phyloP scores from a whole-genome alignment of 2,888 invertebrate species.

The Tachina grossa region DNA sequence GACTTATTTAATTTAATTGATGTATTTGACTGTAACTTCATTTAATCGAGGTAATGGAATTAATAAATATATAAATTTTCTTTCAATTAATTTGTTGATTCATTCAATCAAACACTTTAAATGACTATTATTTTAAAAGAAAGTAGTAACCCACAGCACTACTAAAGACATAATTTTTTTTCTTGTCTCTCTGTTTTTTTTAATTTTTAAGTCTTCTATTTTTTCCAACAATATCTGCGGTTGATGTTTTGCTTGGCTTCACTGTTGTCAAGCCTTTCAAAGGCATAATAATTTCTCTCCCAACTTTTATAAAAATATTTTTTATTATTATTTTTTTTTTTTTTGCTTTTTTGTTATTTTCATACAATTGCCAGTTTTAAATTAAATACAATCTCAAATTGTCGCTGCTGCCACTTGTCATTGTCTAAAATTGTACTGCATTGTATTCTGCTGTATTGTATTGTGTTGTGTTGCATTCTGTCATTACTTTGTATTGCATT shows the following conservation, averaged over 20 bases:
- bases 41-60: too few species aligned
- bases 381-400: slow-evolving; percentile 52
- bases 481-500: slow-evolving; percentile 60
- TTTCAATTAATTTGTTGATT: too few species aligned
- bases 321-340: neutral
- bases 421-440: slow-evolving; percentile 50
- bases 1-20: too few species aligned
- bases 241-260: neutral
- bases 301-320: slow-evolving; percentile 11
- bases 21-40: too few species aligned
- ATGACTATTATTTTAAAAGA: too few species aligned
- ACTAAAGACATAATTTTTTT: too few species aligned
- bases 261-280: slow-evolving; percentile 46
- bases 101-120: too few species aligned
- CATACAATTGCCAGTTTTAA: slow-evolving; percentile 52
- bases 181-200: neutral
- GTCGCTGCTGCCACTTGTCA: slow-evolving; percentile 50
- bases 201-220: neutral
- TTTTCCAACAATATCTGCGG: slow-evolving; percentile 12
- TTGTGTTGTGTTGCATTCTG: slow-evolving; percentile 45
- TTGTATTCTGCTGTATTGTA: slow-evolving; percentile 4
- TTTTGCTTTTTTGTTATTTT: slow-evolving; percentile 1
- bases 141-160: too few species aligned
- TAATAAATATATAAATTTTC: too few species aligned
- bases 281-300: slow-evolving; percentile 13